A percentile compares a stretch with the other conserved stretches of the same genome.
phyloP scores from a whole-genome alignment of 2,888 invertebrate species.

The Baccha elongata region DNA sequence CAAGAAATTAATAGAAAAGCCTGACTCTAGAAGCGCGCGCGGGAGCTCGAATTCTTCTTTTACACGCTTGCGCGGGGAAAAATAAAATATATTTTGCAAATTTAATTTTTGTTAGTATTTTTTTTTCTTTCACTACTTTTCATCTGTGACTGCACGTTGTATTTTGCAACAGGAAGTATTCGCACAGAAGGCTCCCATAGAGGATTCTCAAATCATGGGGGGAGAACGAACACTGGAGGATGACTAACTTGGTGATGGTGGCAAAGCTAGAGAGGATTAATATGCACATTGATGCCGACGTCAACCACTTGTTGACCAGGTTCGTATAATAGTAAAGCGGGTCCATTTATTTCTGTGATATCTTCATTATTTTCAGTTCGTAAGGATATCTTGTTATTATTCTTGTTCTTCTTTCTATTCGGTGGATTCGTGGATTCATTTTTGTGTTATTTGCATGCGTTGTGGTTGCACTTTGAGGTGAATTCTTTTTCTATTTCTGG shows the following conservation, averaged over 20 bases:
- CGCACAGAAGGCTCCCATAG: constrained; percentile 25
- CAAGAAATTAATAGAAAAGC: constrained; percentile 60
- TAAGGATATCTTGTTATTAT: constrained; percentile 64
- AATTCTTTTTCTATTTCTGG: constrained; percentile 31
- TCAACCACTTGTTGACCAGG: constrained; percentile 69
- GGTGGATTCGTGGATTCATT: constrained; percentile 37
- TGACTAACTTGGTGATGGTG: background rate
- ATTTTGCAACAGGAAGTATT: constrained; percentile 60
- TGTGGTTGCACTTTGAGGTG: constrained; percentile 35
- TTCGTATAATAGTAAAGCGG: constrained; percentile 65
- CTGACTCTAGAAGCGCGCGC: background rate
- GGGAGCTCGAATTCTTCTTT: background rate
- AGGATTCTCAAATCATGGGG: background rate
- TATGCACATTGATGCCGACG: constrained; percentile 73
- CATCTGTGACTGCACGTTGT: constrained; percentile 32
- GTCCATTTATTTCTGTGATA: constrained; percentile 72
- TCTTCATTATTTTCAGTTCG: constrained; percentile 68
- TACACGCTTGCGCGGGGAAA: background rate
- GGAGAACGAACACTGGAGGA: background rate
- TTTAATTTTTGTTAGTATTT: constrained; percentile 36
- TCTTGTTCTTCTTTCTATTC: constrained; percentile 53
- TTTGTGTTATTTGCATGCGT: constrained; percentile 63
- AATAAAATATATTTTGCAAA: constrained; percentile 69
- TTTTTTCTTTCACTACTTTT: background rate
- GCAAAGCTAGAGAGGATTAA: constrained; percentile 61